A percentile compares a stretch with the other conserved stretches of the same genome.
Evolutionary conservation across 2,113 vertebrate species (phyloP).

Genomic region (Coptodon rendalli): DNA sequence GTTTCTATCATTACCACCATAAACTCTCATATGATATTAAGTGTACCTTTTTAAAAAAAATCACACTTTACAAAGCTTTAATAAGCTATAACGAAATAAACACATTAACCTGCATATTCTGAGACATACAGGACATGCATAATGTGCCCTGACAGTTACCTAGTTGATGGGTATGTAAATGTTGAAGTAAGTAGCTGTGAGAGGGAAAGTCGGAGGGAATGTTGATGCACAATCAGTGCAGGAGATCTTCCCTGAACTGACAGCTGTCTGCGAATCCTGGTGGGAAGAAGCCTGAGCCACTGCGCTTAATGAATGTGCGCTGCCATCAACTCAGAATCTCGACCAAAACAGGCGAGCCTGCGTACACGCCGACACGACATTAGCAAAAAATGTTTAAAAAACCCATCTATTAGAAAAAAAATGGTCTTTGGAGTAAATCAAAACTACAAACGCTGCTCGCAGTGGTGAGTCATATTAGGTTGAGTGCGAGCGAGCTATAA

Average conservation of each 20-base stretch:
- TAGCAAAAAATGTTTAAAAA: background rate
- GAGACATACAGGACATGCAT: background rate
- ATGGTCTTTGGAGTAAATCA: background rate
- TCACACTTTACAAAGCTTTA: background rate
- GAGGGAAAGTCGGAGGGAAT: background rate
- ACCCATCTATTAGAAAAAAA: background rate
- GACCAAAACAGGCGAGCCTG: background rate
- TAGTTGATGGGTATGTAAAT: constrained; percentile 27
- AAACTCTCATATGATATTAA: background rate
- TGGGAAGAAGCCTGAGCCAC: background rate
- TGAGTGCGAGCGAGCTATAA: background rate
- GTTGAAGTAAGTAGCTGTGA: constrained; percentile 5
- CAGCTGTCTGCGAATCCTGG: constrained; percentile 38
- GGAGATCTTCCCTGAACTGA: constrained; percentile 17
- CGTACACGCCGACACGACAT: background rate
- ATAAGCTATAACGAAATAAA: background rate
- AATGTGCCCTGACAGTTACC: constrained; percentile 1
- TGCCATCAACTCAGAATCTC: background rate
- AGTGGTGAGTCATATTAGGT: background rate
- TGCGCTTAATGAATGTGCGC: constrained; percentile 16
- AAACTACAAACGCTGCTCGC: background rate
- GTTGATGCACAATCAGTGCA: constrained; percentile 30
- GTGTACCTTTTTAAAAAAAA: background rate
- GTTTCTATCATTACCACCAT: background rate
- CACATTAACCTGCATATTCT: background rate